Percentiles rank a stretch among this genome's conserved stretches.
Evolutionary conservation across 2,797 vertebrate genomes (phyloP).

Genomic region (Anas bahamensis): DNA sequence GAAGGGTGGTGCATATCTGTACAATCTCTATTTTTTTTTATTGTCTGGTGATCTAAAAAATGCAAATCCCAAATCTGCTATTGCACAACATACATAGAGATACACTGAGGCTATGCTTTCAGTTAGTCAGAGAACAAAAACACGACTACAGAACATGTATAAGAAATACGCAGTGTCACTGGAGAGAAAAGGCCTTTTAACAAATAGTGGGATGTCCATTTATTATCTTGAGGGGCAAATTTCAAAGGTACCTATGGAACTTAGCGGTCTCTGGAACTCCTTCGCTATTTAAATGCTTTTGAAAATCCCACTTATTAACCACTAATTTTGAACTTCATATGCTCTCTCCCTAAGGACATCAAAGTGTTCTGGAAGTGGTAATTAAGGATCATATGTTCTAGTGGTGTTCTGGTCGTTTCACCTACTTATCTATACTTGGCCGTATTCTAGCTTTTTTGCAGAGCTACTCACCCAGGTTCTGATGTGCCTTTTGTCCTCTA

Average conservation of each 20-base stretch:
- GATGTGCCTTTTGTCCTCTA: not conserved
- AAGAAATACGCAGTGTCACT: not conserved
- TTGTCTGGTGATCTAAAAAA: constrained; percentile 36
- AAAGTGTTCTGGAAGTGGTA: constrained; percentile 1
- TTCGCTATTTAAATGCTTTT: constrained; percentile 11
- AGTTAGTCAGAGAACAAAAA: not conserved
- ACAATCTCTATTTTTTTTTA: not conserved
- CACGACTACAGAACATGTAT: not conserved
- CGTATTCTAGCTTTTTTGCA: not conserved
- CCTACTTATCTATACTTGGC: not conserved
- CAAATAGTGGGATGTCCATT: not conserved
- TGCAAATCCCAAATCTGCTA: constrained; percentile 14
- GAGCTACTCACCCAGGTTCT: not conserved
- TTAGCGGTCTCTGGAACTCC: not conserved
- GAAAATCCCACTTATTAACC: constrained; percentile 23
- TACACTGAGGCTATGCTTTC: constrained; percentile 3
- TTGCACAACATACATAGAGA: constrained; percentile 5
- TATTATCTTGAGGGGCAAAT: not conserved
- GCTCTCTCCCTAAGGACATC: not conserved
- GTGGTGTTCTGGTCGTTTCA: not conserved
- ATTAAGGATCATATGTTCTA: constrained; percentile 3
- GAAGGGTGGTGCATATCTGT: constrained; percentile 46
- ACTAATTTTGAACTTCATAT: not conserved
- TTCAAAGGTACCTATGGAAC: not conserved
- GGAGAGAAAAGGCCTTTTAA: not conserved